Percentiles rank a stretch among this genome's conserved stretches.
Conservation (phyloP, 2,797 vertebrate species). For the Danio jaintianensis region DNA sequence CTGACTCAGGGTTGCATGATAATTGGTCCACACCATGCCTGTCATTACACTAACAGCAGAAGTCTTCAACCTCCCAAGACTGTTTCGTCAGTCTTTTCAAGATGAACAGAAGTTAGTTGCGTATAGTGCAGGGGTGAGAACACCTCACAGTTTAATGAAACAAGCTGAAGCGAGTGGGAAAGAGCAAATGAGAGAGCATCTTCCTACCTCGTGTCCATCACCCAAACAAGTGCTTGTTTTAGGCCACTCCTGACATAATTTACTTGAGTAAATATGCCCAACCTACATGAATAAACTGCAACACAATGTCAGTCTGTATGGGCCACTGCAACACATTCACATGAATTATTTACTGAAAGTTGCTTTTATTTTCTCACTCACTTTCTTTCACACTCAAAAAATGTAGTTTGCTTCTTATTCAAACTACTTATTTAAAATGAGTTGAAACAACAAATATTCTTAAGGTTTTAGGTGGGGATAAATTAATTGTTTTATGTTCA, state of each 20-base stretch:
- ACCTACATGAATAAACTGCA: constrained; percentile 22
- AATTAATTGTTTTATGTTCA: no score
- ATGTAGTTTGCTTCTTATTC: no score
- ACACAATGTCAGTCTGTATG: constrained; percentile 23
- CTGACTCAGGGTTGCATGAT: constrained; percentile 53
- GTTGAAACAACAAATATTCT: no score
- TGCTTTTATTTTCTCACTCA: no score
- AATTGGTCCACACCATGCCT: constrained; percentile 44
- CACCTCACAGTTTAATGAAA: constrained; percentile 16
- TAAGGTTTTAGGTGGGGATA: no score
- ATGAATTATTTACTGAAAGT: background rate
- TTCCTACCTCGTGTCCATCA: background rate
- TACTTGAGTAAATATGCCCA: constrained; percentile 33
- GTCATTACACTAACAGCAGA: constrained; percentile 6
- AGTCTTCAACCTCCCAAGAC: background rate
- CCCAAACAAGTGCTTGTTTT: constrained; percentile 27
- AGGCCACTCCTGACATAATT: background rate
- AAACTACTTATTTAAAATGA: no score
- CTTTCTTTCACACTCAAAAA: no score
- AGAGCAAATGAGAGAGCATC: background rate
- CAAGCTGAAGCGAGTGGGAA: constrained; percentile 19
- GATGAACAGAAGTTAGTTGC: constrained; percentile 21
- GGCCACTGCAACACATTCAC: constrained; percentile 2
- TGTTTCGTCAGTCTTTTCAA: background rate
- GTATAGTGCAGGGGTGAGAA: constrained; percentile 19